Evolutionary conservation across 2,888 invertebrate genomes (phyloP), one percentile per base, ranked within the genome.

Genomic region (Drosophila percnosoma): DNA sequence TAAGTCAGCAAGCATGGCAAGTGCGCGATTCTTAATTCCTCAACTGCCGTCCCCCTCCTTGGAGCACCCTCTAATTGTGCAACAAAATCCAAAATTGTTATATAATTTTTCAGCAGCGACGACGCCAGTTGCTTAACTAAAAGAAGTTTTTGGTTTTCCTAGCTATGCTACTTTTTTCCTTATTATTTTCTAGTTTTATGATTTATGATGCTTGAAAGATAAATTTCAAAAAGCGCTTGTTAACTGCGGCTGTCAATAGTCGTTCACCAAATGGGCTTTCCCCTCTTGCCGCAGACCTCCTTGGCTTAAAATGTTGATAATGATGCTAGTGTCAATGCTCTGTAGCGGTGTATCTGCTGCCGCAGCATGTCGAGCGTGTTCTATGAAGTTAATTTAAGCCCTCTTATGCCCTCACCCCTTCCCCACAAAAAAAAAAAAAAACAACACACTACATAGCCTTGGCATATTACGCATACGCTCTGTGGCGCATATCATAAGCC

Each of bases 171-270:
- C 21, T 49, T 31, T 1, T 21, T 2, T 8, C 33, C 24, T 45
- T 55, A 18, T 29, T 54, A 36, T 54, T 57, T 74, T 60, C 40
- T 54, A 29, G 55, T 61, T 62, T 65, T 64, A 71, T 89, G 87
- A 89, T 87, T 87, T 87, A 87, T 87, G 87, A 89, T 87, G 87
- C 87, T 87, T 87, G 87, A 89, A 87, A 87, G 86, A 87, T 87
- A 87, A 89, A 78, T 85, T 86, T 85, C 74, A 66, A 73, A 74
- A 85, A 89, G 75, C 81, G 78, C 76, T 84, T 74, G 86, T 80
- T 87, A 89, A 84, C 85, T 84, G 83, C 87, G 68, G 74, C 88
- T 87, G 87, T 87, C 87, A 87, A 87, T 89, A 87, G 80, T 86
- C 70, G 75, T 69, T 75, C 73, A 69, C 62, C 75, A 74, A 74